Base-by-base conservation (phyloP, 2,113 vertebrate genomes). In the Entelurus aequoreus region DNA sequence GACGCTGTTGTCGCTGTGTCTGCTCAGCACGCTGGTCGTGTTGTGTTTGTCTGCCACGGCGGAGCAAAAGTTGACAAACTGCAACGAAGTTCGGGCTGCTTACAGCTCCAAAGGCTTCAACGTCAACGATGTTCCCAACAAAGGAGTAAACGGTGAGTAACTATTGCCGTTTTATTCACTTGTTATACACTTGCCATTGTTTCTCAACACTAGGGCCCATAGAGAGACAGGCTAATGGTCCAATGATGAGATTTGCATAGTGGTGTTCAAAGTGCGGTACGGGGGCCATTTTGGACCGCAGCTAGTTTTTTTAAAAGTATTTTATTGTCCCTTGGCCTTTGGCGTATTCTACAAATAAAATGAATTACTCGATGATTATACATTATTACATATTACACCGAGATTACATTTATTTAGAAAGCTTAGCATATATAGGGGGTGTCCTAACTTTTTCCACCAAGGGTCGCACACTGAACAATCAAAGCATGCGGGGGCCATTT, bases 71-170 rank as follows among this genome's bases (percentile, higher is more conserved):
- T 86, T 88, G 59, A 92, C 88, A 78, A 96, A 93, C 91, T 96
- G 95, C 76, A 92, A 92, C 64, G 94, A 95, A 76, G 93, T 97
- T 37, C 86, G 88, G 11, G 87, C 75, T 37, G 92, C 92, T 13
- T 95, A 93, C 86, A 92, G 90, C 74, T 93, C 94, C 77, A 93
- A 94, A 68, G 94, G 93, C 72, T 94, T 95, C 90, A 92, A 94
- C 90, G 87, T 90, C 57, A 93, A 92, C 81, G 94, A 97, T 54
- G 94, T 93, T 13, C 94, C 94, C 66, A 89, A 90, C 84, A 93
- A 93, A 83, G 92, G 91, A 73, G 85, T 94, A 44, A 90, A 89
- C 61, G 94, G 94, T 96, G 86, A 91, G 93, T 58, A 4, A 21
- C 15, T 1, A 58, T 35, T 13, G 0, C 4, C 36, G 56, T 54